Evolutionary conservation across 2,113 vertebrate genomes (phyloP), one percentile per base, ranked within the genome.

Genomic region (Catharus minimus): DNA sequence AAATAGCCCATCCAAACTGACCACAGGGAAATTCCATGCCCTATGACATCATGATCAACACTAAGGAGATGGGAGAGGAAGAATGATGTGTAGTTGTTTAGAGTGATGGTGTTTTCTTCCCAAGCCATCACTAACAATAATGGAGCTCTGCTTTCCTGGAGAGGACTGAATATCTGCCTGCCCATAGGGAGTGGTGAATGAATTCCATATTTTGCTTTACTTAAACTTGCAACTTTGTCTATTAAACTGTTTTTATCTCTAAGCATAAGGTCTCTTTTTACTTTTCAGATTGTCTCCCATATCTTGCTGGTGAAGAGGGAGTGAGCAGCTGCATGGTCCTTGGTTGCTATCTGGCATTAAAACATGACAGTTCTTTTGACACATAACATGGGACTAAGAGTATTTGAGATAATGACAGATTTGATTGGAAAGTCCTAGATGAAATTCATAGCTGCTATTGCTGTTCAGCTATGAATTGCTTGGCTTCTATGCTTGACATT

Each of bases 291-390:
- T 38, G 55, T 55, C n/a, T 73, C 28, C 9, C 6, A 12, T 22
- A 15, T 23, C 15, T 28, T 65, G 19, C 33, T 24, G 23, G 23
- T 26, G 50, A 41, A 49, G 24, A 41, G 19, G 13, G 43, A 46
- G 22, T 0, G 0, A 65, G 5, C 12, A 41, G 68, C 14, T 65
- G 15, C 14, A 46, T 30, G n/a, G 15, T 41, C 7, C 19, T 56
- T 83, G 28, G 15, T 33, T 83, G 30, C 50, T 74, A 30, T 8
- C 24, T 83, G 33, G 33, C 33, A 41, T 41, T 74, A 56, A 64
- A 49, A 28, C 12, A 39, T 10, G 23, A 19, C 14, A 23, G 12
- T n/a, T 4, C 12, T 64, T 73, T 41, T 56, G 3, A 18, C 33
- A 47, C 10, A 10, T 41, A 47, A 28, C 23, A 33, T 2, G 6